These are phyloP conservation scores for Phoenicopterus ruber DNA, from an alignment of 2,113 vertebrate species.

Conservation along the genomic window DNA sequence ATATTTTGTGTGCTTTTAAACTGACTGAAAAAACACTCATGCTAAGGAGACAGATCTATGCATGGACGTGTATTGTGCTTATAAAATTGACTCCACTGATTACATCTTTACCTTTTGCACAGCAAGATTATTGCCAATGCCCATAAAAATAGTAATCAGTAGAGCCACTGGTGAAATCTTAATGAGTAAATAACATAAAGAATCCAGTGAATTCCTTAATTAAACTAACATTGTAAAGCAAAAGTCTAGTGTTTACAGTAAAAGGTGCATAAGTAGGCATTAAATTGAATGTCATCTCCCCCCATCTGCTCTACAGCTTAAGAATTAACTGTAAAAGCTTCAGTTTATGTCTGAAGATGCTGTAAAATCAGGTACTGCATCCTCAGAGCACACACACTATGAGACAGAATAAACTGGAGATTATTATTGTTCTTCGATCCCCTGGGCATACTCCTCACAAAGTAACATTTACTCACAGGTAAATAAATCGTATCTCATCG, in stretches of 20 bases:
- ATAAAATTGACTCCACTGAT: neutral
- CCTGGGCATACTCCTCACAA: neutral
- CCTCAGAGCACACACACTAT: neutral
- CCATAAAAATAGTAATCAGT: neutral
- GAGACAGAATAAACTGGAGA: neutral
- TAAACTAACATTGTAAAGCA: conserved; percentile 17
- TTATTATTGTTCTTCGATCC: neutral
- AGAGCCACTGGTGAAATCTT: neutral
- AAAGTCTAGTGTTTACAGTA: conserved; percentile 7
- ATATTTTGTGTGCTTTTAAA: neutral
- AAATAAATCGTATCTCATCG: neutral
- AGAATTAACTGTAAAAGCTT: conserved; percentile 14
- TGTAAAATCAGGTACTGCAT: neutral
- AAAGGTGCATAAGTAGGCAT: conserved; percentile 17
- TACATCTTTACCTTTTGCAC: neutral
- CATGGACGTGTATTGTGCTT: neutral
- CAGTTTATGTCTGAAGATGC: conserved; percentile 12
- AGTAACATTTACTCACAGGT: neutral
- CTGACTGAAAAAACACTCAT: neutral
- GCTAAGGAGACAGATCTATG: neutral
- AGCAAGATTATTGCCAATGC: neutral
- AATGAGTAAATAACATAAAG: neutral
- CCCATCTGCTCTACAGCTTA: conserved; percentile 30
- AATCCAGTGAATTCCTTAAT: conserved; percentile 14
- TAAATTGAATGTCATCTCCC: conserved; percentile 8